These are phyloP conservation scores for Lumbricus terrestris DNA, from an alignment of 2,888 invertebrate species.

Conservation along the genomic window DNA sequence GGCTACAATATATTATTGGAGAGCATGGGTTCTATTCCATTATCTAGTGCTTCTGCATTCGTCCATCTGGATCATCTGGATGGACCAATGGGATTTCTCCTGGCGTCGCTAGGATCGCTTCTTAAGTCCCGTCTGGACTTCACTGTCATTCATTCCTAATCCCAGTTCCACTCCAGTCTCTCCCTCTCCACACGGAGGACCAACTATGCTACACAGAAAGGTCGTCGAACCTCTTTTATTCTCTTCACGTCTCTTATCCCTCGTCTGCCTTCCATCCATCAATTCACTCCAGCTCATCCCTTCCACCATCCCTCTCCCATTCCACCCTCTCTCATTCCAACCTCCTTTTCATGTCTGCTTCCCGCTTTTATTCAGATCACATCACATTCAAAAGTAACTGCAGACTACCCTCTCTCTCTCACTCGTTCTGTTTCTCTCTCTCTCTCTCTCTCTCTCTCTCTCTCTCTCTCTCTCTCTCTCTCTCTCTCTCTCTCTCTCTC, in stretches of 20 bases:
- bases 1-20: too few relatives aligned
- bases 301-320: neutral
- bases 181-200: neutral
- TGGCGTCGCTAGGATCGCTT: neutral
- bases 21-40: too few relatives aligned
- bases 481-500: neutral
- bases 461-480: neutral
- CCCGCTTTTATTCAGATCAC: too few relatives aligned
- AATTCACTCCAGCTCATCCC: neutral
- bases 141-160: slow-evolving; percentile 3
- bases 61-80: neutral
- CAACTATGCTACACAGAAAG: neutral
- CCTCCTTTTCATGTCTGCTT: too few relatives aligned
- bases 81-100: neutral
- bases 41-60: neutral
- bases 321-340: neutral
- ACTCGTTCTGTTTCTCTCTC: too few relatives aligned
- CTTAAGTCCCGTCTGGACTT: neutral
- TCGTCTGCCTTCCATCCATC: neutral
- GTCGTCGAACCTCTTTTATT: neutral
- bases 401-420: neutral
- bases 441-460: neutral
- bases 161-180: neutral
- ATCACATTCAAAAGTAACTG: neutral
- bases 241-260: neutral